Base-by-base conservation (phyloP, 1,140 invertebrate genomes). In the Cyclina sinensis region DNA sequence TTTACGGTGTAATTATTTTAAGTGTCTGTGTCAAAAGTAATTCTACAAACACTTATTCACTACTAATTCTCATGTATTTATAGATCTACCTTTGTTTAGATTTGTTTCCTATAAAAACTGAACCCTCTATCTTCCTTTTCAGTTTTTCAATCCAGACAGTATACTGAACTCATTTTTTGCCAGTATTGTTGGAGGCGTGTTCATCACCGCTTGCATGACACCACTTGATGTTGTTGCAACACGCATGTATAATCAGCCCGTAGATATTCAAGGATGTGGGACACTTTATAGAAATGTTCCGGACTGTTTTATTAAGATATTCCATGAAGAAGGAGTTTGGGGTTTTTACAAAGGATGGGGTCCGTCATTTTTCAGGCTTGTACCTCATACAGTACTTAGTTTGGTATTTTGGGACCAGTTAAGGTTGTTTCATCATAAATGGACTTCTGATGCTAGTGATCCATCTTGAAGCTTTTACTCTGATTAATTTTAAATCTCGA, bases 211-310 rank as follows among this genome's bases (percentile, higher is more conserved):
- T 0, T 97, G 97, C 54, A 70, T 70, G 65, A 70, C 32, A 3
- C 65, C 65, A 7, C 98, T 99, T 91, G 98, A 99, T 95, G 97
- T 98, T 0, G 97, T 99, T 62, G 97, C 98, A 0, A 98, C 98
- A 0, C 96, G 98, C 73, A 95, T 99, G 21, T 99, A 98, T 91
- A 99, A 99, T 96, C 98, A 99, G 97, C 97, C 97, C 11, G 90
- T 95, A 7, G 92, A 94, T 68, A 70, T 86, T 14, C 78, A 79
- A 21, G 95, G 95, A 97, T 18, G 95, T 98, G 7, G 76, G 96
- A 5, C 97, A 98, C 92, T 98, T 0, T 98, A 98, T 94, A 96
- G 73, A 5, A 97, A 97, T n/a, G 95, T 98, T 5, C 79, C 96
- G 3, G 97, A 98, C 92, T 98, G 97, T 92, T 96, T 97, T 14